phyloP scores from a whole-genome alignment of 2,888 invertebrate species.

The Drosophila neutralis region DNA sequence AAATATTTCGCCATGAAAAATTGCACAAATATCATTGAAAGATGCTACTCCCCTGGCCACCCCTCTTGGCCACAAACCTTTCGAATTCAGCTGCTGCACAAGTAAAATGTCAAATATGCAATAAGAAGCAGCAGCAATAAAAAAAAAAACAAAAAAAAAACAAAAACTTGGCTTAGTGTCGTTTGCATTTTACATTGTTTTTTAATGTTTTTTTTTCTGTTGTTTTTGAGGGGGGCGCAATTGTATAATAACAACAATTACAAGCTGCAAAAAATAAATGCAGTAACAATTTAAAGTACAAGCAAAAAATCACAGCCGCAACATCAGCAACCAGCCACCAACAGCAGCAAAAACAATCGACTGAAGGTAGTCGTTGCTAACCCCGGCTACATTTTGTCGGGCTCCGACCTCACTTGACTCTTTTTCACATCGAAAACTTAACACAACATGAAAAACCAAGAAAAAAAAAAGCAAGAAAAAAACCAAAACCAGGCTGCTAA shows the following conservation, averaged over 20 bases:
- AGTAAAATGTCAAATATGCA: conserved; percentile 79
- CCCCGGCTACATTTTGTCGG: conserved; percentile 53
- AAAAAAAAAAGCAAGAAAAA: conserved; percentile 20
- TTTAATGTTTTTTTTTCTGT: conserved; percentile 2
- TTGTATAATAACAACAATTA: conserved; percentile 79
- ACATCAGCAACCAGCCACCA: conserved; percentile 41
- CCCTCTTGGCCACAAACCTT: neutral
- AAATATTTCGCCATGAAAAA: conserved; percentile 77
- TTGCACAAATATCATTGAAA: conserved; percentile 69
- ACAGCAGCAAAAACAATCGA: conserved; percentile 32
- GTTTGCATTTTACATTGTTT: conserved; percentile 57
- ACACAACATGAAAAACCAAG: conserved; percentile 21
- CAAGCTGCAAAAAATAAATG: conserved; percentile 71
- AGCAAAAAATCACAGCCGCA: conserved; percentile 62
- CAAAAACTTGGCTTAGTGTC: conserved; percentile 39
- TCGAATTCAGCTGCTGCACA: conserved; percentile 53
- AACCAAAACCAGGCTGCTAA: conserved; percentile 14
- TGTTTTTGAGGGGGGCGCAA: conserved; percentile 41
- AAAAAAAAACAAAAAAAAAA: conserved; percentile 3
- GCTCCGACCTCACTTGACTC: conserved; percentile 75
- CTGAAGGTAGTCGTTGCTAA: conserved; percentile 73
- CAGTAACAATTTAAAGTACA: conserved; percentile 64
- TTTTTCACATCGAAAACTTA: conserved; percentile 71
- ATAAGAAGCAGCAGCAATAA: conserved; percentile 42
- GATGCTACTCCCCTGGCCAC: conserved; percentile 28